Conservation (phyloP, 92 coral and sea anemone species). For the Porites divaricata region DNA sequence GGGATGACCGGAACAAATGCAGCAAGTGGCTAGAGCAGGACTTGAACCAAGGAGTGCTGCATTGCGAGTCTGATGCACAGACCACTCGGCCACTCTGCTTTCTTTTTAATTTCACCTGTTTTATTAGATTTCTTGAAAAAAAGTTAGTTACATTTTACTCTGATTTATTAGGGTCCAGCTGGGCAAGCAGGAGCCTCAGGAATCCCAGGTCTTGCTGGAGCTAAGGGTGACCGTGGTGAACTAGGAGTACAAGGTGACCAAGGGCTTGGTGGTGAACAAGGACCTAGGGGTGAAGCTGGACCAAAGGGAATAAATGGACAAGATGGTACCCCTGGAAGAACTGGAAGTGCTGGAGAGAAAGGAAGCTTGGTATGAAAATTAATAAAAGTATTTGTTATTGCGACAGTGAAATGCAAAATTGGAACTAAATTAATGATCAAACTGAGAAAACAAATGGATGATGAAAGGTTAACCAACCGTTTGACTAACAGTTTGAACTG, state of each 20-base stretch:
- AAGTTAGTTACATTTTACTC: no score
- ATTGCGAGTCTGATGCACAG: no score
- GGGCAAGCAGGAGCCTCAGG: conserved; percentile 53
- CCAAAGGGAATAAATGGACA: conserved; percentile 61
- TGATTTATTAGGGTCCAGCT: conserved; percentile 32
- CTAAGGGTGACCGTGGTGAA: conserved; percentile 67
- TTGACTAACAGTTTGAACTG: no score
- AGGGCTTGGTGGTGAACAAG: conserved; percentile 53
- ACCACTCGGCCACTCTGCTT: no score
- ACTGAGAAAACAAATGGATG: no score
- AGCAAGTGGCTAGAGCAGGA: no score
- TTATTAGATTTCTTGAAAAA: no score
- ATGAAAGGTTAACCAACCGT: no score
- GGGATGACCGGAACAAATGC: no score
- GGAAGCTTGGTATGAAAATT: conserved; percentile 54
- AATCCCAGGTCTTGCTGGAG: conserved; percentile 63
- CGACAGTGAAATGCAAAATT: not conserved
- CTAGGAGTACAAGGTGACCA: conserved; percentile 54
- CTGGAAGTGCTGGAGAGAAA: conserved; percentile 60
- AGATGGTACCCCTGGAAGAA: conserved; percentile 55
- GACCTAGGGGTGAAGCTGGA: conserved; percentile 60
- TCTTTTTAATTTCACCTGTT: no score
- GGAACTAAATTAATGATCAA: no score
- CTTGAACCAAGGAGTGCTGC: no score
- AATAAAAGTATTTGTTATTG: not conserved